phyloP scores from a whole-genome alignment of 1,140 invertebrate species.

The Caenorhabditis inopinata region DNA sequence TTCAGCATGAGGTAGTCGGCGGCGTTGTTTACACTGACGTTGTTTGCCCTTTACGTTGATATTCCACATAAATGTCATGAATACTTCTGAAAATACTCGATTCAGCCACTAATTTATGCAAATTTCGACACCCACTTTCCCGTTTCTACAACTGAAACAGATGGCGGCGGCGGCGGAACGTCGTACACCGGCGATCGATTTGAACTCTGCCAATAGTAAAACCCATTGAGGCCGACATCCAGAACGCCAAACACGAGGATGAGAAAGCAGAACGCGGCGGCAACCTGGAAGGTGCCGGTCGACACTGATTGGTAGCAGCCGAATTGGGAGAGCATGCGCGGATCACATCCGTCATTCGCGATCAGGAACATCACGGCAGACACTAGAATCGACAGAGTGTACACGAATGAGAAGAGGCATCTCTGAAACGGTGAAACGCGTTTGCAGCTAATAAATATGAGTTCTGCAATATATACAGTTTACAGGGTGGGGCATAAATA shows the following conservation, averaged over 20 bases:
- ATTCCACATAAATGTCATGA: constrained; percentile 25
- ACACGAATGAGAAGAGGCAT: neutral
- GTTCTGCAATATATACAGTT: too few relatives aligned
- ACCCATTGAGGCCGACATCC: constrained; percentile 1
- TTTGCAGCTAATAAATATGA: too few relatives aligned
- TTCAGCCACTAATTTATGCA: neutral
- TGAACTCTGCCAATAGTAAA: neutral
- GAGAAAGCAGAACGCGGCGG: neutral
- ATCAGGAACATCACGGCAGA: neutral
- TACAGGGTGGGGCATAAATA: too few relatives aligned
- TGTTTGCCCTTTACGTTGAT: constrained; percentile 17
- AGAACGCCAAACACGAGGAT: constrained; percentile 1
- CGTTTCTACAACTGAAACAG: constrained; percentile 10
- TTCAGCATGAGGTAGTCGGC: too few relatives aligned
- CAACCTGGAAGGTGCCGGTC: constrained; percentile 5
- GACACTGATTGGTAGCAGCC: constrained; percentile 8
- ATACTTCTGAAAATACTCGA: neutral
- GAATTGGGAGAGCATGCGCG: neutral
- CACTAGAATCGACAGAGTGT: neutral
- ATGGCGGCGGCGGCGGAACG: constrained; percentile 3
- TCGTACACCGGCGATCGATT: neutral
- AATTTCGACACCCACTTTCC: constrained; percentile 28
- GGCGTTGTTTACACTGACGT: neutral
- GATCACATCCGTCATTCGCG: constrained; percentile 3
- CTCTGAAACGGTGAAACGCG: neutral